Conservation (phyloP, 2,888 invertebrate species). For the Rutpela maculata region DNA sequence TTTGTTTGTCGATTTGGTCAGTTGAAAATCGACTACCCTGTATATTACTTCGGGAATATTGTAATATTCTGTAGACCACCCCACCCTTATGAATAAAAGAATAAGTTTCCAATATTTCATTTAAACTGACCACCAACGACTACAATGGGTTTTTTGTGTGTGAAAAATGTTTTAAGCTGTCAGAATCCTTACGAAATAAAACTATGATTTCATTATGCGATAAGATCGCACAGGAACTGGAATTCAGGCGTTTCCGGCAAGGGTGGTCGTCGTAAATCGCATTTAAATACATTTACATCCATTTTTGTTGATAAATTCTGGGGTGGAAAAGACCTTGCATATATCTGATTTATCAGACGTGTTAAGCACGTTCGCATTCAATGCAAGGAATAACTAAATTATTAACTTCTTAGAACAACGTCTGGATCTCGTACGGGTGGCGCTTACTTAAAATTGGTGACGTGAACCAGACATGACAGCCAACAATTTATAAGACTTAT, state of each 20-base stretch:
- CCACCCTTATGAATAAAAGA: constrained; percentile 52
- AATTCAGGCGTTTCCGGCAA: constrained; percentile 57
- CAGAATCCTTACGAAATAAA: constrained; percentile 51
- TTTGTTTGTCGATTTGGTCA: too few species aligned
- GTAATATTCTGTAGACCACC: constrained; percentile 38
- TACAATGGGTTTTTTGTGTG: constrained; percentile 53
- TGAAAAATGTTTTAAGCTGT: constrained; percentile 51
- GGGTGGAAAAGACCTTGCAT: constrained; percentile 46
- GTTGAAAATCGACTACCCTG: background rate
- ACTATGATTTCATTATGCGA: constrained; percentile 46
- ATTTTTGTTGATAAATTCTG: constrained; percentile 44
- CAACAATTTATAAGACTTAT: constrained; percentile 49
- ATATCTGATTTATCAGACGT: constrained; percentile 45
- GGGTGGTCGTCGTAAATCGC: constrained; percentile 60
- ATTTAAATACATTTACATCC: constrained; percentile 53
- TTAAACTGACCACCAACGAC: constrained; percentile 46
- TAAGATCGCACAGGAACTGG: constrained; percentile 57
- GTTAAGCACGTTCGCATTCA: constrained; percentile 53
- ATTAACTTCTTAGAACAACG: constrained; percentile 58
- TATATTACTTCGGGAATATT: background rate
- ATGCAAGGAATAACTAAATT: constrained; percentile 55
- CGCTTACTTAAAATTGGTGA: constrained; percentile 60
- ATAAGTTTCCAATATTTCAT: constrained; percentile 48
- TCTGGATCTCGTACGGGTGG: constrained; percentile 58
- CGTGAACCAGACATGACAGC: constrained; percentile 52